Percentiles rank a stretch among this genome's conserved stretches.
Conservation (phyloP, 2,888 invertebrate genomes). For the Callyntrura guangdongensis region DNA sequence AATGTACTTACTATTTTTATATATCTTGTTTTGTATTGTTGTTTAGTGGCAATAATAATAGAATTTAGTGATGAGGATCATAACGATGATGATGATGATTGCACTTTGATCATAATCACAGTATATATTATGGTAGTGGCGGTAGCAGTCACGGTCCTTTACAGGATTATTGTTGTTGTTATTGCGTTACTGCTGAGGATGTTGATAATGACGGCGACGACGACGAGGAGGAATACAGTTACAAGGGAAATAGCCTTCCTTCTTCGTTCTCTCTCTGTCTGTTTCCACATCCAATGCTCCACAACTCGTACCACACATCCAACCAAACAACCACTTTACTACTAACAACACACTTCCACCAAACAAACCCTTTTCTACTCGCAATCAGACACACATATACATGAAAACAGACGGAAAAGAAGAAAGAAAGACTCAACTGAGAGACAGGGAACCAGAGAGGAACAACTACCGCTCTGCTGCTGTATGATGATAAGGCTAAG, state of each 20-base stretch:
- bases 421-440: neutral
- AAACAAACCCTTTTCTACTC: conserved; percentile 63
- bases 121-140: neutral
- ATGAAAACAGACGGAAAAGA: neutral
- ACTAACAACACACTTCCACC: conserved; percentile 56
- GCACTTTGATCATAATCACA: conserved; percentile 44
- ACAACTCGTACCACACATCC: conserved; percentile 50
- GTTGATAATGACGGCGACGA: neutral
- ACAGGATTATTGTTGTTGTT: conserved; percentile 46
- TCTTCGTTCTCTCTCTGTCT: neutral
- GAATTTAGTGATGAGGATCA: conserved; percentile 55
- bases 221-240: conserved; percentile 12
- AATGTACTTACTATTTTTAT: conserved; percentile 11
- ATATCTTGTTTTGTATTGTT: neutral
- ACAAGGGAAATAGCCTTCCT: conserved; percentile 57
- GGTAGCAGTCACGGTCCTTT: conserved; percentile 59
- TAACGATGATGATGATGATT: conserved; percentile 50
- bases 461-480: neutral
- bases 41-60: conserved; percentile 28
- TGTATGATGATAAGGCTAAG: neutral
- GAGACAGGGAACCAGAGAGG: neutral
- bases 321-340: conserved; percentile 64
- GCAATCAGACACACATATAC: neutral
- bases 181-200: neutral
- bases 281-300: conserved; percentile 48